Percentiles rank a stretch among this genome's conserved stretches.
Conservation (phyloP, 2,888 invertebrate species). For the Apotomis turbidana region DNA sequence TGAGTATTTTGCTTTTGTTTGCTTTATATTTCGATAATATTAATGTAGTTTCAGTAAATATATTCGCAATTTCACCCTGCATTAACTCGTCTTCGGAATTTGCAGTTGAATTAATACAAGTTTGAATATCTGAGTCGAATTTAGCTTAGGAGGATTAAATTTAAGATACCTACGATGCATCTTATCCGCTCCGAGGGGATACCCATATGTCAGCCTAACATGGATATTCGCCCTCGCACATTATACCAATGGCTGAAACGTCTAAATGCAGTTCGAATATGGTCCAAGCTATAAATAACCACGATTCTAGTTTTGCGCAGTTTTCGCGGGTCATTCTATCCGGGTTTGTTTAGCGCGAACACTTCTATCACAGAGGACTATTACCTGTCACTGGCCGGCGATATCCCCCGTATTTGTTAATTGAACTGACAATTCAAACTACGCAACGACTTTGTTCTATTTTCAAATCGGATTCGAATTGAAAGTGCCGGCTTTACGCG, state of each 20-base stretch:
- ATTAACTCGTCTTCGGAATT: slow-evolving; percentile 1
- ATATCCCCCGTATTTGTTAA: slow-evolving; percentile 63
- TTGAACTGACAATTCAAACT: slow-evolving; percentile 65
- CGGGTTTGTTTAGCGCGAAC: slow-evolving; percentile 46
- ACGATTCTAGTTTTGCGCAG: slow-evolving; percentile 16
- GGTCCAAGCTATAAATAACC: slow-evolving; percentile 14
- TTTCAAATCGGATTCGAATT: slow-evolving; percentile 50
- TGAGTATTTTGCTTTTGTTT: slow-evolving; percentile 49
- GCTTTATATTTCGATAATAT: slow-evolving; percentile 32
- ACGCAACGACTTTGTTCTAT: slow-evolving; percentile 54
- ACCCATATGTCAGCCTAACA: neutral
- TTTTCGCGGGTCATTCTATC: slow-evolving; percentile 40
- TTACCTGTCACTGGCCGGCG: slow-evolving; percentile 62
- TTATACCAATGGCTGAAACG: neutral
- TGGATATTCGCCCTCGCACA: neutral
- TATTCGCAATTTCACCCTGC: slow-evolving; percentile 7
- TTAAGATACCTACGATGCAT: slow-evolving; percentile 8
- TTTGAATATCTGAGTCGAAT: slow-evolving; percentile 13
- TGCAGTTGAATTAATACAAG: slow-evolving; percentile 13
- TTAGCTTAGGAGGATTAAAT: slow-evolving; percentile 27
- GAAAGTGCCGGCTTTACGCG: slow-evolving; percentile 22
- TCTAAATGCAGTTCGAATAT: slow-evolving; percentile 5
- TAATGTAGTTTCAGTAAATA: slow-evolving; percentile 21
- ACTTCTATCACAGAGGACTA: slow-evolving; percentile 54
- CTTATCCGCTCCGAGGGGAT: neutral